Evolutionary conservation across 1,140 invertebrate genomes (phyloP).

Genomic region (Drosophila paulistorum): DNA sequence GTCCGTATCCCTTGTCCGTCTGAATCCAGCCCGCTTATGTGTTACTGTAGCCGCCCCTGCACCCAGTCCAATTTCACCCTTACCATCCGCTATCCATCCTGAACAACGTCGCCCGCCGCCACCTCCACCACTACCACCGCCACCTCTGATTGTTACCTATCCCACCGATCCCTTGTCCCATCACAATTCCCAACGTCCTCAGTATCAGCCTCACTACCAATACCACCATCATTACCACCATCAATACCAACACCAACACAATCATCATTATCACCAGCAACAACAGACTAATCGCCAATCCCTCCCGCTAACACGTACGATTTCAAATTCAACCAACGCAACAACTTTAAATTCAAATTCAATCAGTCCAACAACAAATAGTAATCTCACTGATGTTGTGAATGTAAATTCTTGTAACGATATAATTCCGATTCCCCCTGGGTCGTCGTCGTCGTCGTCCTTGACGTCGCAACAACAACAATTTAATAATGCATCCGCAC

Average conservation of each 20-base stretch:
- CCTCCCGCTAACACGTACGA: slow-evolving; percentile 82
- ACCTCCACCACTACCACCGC: no score
- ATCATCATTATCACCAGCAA: slow-evolving; percentile 59
- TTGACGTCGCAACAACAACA: slow-evolving; percentile 57
- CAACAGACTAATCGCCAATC: slow-evolving; percentile 82
- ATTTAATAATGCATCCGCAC: slow-evolving; percentile 67
- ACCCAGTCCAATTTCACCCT: slow-evolving; percentile 13
- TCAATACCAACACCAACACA: slow-evolving; percentile 16
- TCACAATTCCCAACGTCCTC: slow-evolving; percentile 9
- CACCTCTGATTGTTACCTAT: slow-evolving; percentile 51
- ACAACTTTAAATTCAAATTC: slow-evolving; percentile 80
- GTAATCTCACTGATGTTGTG: slow-evolving; percentile 81
- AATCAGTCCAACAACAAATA: slow-evolving; percentile 82
- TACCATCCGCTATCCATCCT: slow-evolving; percentile 12
- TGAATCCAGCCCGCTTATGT: slow-evolving; percentile 71
- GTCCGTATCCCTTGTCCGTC: slow-evolving; percentile 70
- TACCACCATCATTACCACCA: slow-evolving; percentile 30
- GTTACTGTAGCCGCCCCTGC: slow-evolving; percentile 56
- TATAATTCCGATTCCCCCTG: slow-evolving; percentile 82
- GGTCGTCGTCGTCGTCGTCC: slow-evolving; percentile 56
- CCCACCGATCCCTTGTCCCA: slow-evolving; percentile 16
- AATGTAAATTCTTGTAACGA: slow-evolving; percentile 83
- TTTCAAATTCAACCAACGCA: slow-evolving; percentile 81
- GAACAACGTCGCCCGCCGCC: slow-evolving; percentile 21
- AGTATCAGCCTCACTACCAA: slow-evolving; percentile 26